phyloP scores from a whole-genome alignment of 92 coral and sea anemone species.

The Phenganax marumi region DNA sequence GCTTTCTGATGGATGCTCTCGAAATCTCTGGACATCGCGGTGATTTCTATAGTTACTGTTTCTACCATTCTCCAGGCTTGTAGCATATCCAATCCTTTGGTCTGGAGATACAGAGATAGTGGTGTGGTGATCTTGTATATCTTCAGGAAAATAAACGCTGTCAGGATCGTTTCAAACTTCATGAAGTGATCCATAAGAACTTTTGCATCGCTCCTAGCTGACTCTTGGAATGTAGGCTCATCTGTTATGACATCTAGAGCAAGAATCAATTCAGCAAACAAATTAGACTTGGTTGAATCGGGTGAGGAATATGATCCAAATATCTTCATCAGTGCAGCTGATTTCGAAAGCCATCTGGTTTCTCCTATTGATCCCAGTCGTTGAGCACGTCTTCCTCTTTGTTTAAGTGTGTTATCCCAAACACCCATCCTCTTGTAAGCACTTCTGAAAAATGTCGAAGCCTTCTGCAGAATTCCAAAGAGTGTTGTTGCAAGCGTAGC shows the following conservation, averaged over 20 bases:
- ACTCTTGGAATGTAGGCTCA: conserved; percentile 23
- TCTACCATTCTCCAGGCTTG: conserved; percentile 24
- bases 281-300: conserved; percentile 14
- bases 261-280: conserved; percentile 14
- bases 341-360: conserved; percentile 25
- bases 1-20: conserved; percentile 13
- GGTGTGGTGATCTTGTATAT: conserved; percentile 30
- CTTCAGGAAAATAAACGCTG: conserved; percentile 12
- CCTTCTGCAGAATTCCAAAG: conserved; percentile 11
- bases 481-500: conserved; percentile 28
- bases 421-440: conserved; percentile 1
- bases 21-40: conserved; percentile 13
- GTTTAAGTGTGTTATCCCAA: conserved; percentile 2
- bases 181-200: conserved; percentile 28
- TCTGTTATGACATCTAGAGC: conserved; percentile 20
- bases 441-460: not conserved
- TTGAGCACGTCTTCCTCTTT: conserved; percentile 4
- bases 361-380: conserved; percentile 24
- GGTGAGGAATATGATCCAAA: conserved; percentile 11
- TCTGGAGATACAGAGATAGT: conserved; percentile 1
- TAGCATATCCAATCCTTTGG: conserved; percentile 12
- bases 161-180: conserved; percentile 26
- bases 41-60: conserved; percentile 1
- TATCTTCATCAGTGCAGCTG: conserved; percentile 21
- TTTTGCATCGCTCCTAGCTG: conserved; percentile 26